A percentile compares a stretch with the other conserved stretches of the same genome.
phyloP scores from a whole-genome alignment of 53 echinoderm and acorn worm species.

The Patiria pectinifera region DNA sequence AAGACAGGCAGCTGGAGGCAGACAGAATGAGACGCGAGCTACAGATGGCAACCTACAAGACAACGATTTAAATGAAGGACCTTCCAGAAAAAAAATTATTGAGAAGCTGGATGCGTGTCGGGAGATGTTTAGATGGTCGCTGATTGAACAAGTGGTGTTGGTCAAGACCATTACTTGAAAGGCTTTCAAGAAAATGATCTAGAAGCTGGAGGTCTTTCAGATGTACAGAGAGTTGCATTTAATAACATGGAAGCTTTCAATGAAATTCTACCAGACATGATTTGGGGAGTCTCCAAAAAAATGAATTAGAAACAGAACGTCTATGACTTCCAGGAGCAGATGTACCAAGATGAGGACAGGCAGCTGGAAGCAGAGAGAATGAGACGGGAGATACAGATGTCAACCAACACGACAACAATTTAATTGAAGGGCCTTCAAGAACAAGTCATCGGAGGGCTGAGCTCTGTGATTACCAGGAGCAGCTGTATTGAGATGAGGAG shows the following conservation, averaged over 20 bases:
- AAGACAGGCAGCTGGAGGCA: conserved; percentile 91
- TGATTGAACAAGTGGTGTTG: no score
- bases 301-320: conserved; percentile 80
- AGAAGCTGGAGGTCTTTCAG: no score
- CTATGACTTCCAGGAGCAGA: conserved; percentile 85
- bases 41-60: conserved; percentile 85
- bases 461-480: conserved; percentile 85
- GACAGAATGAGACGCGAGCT: conserved; percentile 83
- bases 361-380: conserved; percentile 90
- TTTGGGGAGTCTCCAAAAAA: no score
- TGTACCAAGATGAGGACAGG: conserved; percentile 90
- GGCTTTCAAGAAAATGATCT: no score
- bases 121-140: no score
- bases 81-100: neutral
- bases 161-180: no score
- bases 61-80: conserved; percentile 32
- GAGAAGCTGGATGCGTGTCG: neutral
- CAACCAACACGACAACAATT: conserved; percentile 83
- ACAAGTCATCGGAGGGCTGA: conserved; percentile 72
- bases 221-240: no score
- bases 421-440: neutral
- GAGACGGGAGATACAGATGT: conserved; percentile 75
- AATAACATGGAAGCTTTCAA: no score
- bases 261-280: no score
- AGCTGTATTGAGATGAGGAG: conserved; percentile 90